Conservation (phyloP, 1,140 invertebrate genomes). For the Parasteatoda tepidariorum region DNA sequence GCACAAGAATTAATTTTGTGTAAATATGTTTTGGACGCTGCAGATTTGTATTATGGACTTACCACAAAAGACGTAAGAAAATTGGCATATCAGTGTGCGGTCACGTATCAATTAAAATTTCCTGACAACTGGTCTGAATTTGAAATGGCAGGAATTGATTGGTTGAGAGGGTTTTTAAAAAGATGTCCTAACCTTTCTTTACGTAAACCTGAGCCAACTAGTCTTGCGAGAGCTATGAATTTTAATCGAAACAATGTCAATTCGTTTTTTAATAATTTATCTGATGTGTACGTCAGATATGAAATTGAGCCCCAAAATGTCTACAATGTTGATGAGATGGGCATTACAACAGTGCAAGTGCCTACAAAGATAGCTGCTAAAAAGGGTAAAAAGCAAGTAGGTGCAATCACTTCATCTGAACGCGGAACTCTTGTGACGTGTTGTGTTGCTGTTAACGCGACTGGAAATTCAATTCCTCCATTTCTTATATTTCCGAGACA, state of each 20-base stretch:
- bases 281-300: background rate
- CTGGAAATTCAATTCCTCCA: slow-evolving; percentile 3
- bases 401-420: background rate
- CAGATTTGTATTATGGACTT: background rate
- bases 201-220: background rate
- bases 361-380: background rate
- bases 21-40: too few species aligned
- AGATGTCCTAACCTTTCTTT: background rate
- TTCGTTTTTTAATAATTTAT: background rate
- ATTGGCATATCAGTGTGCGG: background rate
- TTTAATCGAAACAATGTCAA: background rate
- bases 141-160: background rate
- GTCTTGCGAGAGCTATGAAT: background rate
- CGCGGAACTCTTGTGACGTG: background rate
- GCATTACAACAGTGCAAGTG: background rate
- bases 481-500: background rate
- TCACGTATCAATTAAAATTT: background rate
- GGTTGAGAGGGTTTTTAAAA: background rate
- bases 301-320: background rate
- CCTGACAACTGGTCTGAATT: background rate
- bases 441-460: background rate
- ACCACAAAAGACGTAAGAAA: background rate
- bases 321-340: background rate
- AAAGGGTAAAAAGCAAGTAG: background rate
- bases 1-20: too few species aligned